Percentiles rank a stretch among this genome's conserved stretches.
phyloP scores from a whole-genome alignment of 2,888 invertebrate genomes.

The Eilema sororculum region DNA sequence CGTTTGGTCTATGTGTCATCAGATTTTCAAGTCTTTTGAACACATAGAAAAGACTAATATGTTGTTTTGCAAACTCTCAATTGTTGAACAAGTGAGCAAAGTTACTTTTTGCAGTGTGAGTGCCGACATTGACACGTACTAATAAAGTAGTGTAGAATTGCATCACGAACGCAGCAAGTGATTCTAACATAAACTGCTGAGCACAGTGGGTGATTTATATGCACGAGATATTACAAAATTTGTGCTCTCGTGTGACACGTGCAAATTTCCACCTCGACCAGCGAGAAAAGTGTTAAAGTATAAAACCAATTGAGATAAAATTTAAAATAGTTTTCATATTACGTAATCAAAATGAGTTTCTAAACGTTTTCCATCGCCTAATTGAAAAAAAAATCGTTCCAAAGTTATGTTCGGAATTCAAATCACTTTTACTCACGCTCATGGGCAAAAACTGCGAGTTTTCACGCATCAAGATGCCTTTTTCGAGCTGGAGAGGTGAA shows the following conservation, averaged over 20 bases:
- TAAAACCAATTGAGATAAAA: not conserved
- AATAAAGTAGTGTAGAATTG: not conserved
- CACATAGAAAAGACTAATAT: slow-evolving; percentile 26
- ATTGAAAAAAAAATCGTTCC: not conserved
- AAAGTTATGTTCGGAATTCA: not conserved
- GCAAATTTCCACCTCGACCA: not conserved
- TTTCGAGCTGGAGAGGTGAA: not conserved
- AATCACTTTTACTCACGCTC: not conserved
- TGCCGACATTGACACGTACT: not conserved
- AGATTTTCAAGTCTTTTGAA: slow-evolving; percentile 46
- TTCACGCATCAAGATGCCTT: not conserved
- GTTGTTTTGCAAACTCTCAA: slow-evolving; percentile 47
- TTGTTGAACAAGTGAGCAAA: not conserved
- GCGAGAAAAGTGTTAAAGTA: not conserved
- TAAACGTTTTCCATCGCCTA: no score
- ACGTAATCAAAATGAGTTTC: no score
- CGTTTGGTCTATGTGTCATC: slow-evolving; percentile 44
- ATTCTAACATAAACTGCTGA: slow-evolving; percentile 1
- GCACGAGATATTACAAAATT: not conserved
- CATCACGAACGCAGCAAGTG: no score
- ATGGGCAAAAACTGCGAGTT: not conserved
- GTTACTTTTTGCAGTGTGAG: not conserved
- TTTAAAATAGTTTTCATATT: no score
- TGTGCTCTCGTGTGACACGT: not conserved
- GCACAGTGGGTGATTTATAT: not conserved